phyloP scores from a whole-genome alignment of 2,113 vertebrate species.

The Colossoma macropomum region DNA sequence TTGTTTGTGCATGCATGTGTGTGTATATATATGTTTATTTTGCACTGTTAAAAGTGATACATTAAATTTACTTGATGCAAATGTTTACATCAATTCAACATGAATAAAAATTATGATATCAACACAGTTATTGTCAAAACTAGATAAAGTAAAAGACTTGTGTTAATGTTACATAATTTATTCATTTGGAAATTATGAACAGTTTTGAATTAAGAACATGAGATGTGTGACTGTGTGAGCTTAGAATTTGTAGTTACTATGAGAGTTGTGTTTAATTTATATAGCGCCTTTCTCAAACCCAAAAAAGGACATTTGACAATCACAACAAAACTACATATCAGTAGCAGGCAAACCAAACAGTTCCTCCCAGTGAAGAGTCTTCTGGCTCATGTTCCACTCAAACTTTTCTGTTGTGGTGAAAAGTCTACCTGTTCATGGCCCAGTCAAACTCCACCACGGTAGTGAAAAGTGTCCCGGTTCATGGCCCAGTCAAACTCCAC shows the following conservation, averaged over 20 bases:
- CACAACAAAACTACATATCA: too few relatives aligned
- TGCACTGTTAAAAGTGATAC: not conserved
- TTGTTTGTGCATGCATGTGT: not conserved
- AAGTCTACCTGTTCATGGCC: too few relatives aligned
- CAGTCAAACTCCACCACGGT: too few relatives aligned
- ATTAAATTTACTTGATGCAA: not conserved
- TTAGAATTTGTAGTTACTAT: not conserved
- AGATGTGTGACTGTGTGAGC: not conserved
- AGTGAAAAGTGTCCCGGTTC: too few relatives aligned
- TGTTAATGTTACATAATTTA: not conserved
- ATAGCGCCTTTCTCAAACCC: too few relatives aligned
- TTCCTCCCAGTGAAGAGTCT: too few relatives aligned
- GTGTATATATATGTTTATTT: constrained; percentile 18
- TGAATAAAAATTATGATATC: not conserved
- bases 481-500: too few relatives aligned
- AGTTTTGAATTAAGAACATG: not conserved
- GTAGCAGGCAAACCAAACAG: too few relatives aligned
- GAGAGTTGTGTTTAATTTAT: too few relatives aligned
- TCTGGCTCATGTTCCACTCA: too few relatives aligned
- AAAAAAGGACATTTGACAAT: too few relatives aligned
- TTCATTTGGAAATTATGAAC: not conserved
- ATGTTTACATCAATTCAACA: not conserved
- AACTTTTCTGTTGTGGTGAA: too few relatives aligned
- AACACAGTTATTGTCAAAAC: not conserved
- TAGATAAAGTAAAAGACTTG: not conserved